Percentiles rank a stretch among this genome's conserved stretches.
Evolutionary conservation across 2,113 vertebrate species (phyloP).

Genomic region (Ceuthmochares aereus): DNA sequence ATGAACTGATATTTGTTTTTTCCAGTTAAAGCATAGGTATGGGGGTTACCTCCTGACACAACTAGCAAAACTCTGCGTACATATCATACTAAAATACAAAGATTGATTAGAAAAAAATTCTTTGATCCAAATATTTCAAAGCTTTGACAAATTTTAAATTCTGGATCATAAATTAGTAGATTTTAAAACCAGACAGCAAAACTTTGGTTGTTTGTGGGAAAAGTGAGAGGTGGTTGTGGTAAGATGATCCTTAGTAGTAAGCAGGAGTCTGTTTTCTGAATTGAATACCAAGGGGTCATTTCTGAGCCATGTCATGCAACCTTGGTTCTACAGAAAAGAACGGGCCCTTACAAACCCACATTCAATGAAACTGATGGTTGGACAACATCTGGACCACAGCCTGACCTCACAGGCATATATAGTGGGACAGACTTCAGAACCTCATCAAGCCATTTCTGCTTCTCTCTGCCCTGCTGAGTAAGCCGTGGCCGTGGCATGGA

Average conservation of each 20-base stretch:
- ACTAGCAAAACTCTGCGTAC: not conserved
- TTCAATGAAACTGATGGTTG: not conserved
- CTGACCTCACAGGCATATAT: not conserved
- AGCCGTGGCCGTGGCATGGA: not conserved
- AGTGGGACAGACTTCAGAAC: not conserved
- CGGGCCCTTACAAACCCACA: fast-evolving
- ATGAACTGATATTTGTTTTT: not conserved
- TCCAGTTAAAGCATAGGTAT: not conserved
- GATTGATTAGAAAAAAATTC: not conserved
- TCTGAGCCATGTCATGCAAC: not conserved
- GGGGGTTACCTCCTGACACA: not conserved
- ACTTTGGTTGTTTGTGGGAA: not conserved
- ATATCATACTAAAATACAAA: not conserved
- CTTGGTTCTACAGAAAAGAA: not conserved
- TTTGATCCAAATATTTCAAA: not conserved
- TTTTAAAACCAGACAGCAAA: not conserved
- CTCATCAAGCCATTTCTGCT: not conserved
- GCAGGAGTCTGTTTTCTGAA: not conserved
- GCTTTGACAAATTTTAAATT: not conserved
- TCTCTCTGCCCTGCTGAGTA: not conserved
- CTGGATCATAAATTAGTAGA: not conserved
- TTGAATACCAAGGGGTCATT: not conserved
- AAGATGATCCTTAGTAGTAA: not conserved
- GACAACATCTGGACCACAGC: not conserved
- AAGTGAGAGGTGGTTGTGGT: not conserved